phyloP scores from a whole-genome alignment of 1,140 invertebrate genomes.

The Hetaerina americana region DNA sequence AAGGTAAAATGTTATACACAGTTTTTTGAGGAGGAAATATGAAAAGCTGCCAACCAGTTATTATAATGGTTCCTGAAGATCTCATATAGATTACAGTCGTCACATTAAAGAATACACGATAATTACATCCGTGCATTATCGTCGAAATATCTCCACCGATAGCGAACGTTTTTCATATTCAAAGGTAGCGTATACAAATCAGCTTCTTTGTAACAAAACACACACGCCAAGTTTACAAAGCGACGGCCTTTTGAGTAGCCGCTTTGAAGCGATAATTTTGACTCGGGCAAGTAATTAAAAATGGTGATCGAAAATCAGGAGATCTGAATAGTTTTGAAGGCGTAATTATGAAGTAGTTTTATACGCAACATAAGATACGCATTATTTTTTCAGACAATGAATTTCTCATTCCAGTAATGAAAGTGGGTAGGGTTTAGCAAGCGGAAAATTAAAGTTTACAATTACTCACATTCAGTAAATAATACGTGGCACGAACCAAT shows the following conservation, averaged over 20 bases:
- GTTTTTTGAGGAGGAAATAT: not conserved
- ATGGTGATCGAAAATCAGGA: no score
- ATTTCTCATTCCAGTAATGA: no score
- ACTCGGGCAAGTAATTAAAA: not conserved
- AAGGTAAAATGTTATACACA: not conserved
- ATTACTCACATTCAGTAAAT: no score
- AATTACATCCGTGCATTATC: not conserved
- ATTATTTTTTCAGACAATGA: no score
- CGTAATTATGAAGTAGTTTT: no score
- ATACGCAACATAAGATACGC: no score
- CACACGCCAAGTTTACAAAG: not conserved
- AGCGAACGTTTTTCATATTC: not conserved
- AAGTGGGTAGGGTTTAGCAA: no score
- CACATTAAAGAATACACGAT: not conserved
- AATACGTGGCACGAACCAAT: no score
- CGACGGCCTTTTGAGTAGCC: not conserved
- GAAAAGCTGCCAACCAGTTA: not conserved
- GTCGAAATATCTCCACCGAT: not conserved
- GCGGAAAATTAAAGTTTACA: no score
- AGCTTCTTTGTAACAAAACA: not conserved
- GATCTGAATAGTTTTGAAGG: no score
- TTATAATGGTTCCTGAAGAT: not conserved
- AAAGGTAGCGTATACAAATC: not conserved
- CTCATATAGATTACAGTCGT: not conserved
- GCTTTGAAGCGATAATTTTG: not conserved